These are phyloP conservation scores for Antennarius striatus DNA, from an alignment of 2,113 vertebrate genomes.

Conservation along the genomic window DNA sequence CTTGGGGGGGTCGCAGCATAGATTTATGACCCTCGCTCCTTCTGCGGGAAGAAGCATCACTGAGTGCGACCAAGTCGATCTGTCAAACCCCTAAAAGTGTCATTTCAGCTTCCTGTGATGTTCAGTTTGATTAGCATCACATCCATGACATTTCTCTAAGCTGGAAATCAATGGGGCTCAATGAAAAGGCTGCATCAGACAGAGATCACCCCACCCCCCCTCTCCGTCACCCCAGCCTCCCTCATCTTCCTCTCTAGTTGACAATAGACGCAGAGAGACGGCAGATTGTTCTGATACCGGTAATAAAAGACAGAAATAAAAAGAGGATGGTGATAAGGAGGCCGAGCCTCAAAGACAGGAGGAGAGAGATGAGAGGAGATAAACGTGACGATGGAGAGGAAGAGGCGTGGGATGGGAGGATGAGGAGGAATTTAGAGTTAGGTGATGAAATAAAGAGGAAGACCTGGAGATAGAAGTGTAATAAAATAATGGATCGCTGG, in stretches of 20 bases:
- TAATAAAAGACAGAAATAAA: conserved; percentile 30
- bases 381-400: conserved; percentile 17
- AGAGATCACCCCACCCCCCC: conserved; percentile 47
- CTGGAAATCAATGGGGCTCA: conserved; percentile 65
- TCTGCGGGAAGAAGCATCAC: conserved; percentile 9
- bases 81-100: conserved; percentile 46
- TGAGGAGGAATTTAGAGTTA: conserved; percentile 1
- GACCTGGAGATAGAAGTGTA: neutral
- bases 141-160: conserved; percentile 68
- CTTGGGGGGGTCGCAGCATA: neutral
- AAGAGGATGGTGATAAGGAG: conserved; percentile 32
- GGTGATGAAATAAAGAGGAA: conserved; percentile 2
- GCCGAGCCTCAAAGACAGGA: conserved; percentile 1
- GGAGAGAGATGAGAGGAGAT: conserved; percentile 32
- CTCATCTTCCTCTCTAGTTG: conserved; percentile 44
- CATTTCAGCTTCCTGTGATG: conserved; percentile 59
- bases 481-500: conserved; percentile 26
- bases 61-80: conserved; percentile 18
- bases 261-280: conserved; percentile 46
- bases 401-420: conserved; percentile 15
- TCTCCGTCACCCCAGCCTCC: neutral
- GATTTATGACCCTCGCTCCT: neutral
- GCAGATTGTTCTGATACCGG: conserved; percentile 28
- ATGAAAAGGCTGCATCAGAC: conserved; percentile 53
- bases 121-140: conserved; percentile 68